Evolutionary conservation across 2,888 invertebrate species (phyloP).

Genomic region (Tetranychus piercei): DNA sequence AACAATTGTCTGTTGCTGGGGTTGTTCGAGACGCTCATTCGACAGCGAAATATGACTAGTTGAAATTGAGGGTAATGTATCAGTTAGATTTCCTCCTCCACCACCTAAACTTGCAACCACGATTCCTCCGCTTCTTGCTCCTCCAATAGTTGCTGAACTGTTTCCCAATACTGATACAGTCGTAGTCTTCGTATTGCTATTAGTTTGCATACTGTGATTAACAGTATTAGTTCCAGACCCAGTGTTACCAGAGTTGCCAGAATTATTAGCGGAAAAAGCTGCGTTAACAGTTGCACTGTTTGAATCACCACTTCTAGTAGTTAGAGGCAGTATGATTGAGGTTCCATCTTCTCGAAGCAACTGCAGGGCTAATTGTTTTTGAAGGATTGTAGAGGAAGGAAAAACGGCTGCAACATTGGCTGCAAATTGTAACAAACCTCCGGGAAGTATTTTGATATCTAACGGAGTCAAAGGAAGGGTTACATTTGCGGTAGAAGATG

Average conservation of each 20-base stretch:
- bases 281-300: neutral
- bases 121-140: neutral
- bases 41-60: neutral
- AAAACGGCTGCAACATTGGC: slow-evolving; percentile 20
- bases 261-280: neutral
- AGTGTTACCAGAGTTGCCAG: neutral
- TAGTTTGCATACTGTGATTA: neutral
- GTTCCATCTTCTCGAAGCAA: slow-evolving; percentile 22
- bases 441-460: slow-evolving; percentile 19
- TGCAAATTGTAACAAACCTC: slow-evolving; percentile 17
- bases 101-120: neutral
- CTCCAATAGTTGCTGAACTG: neutral
- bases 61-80: neutral
- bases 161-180: neutral
- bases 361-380: slow-evolving; percentile 21
- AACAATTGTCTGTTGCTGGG: slow-evolving; percentile 3
- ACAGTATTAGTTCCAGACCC: neutral
- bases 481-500: neutral
- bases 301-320: slow-evolving; percentile 8
- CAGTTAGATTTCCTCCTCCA: neutral
- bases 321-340: slow-evolving; percentile 19
- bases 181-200: neutral
- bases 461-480: slow-evolving; percentile 2
- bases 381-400: slow-evolving; percentile 12
- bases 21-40: neutral